Evolutionary conservation across 1,140 invertebrate species (phyloP).

Genomic region (Camponotus pennsylvanicus): DNA sequence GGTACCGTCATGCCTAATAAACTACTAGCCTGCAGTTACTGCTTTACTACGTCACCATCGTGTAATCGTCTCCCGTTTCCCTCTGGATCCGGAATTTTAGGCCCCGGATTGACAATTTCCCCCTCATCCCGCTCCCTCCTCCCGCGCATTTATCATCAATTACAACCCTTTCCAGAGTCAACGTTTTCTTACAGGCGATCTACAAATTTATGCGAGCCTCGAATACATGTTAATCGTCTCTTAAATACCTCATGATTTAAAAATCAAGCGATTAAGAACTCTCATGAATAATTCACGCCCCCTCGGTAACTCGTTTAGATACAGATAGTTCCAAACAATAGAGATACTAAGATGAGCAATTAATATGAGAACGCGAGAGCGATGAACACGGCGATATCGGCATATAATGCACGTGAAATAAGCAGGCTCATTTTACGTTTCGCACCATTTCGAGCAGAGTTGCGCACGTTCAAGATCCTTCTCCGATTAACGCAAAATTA

Average conservation of each 20-base stretch:
- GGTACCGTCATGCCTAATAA: slow-evolving; percentile 73
- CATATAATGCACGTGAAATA: too few relatives aligned
- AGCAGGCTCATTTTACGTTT: too few relatives aligned
- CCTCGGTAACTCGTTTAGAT: neutral
- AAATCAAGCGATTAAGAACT: neutral
- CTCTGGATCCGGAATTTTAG: slow-evolving; percentile 50
- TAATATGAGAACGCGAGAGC: neutral
- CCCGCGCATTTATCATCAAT: neutral
- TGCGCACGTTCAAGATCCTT: too few relatives aligned
- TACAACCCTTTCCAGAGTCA: neutral
- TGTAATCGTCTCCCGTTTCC: slow-evolving; percentile 38
- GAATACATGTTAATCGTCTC: too few relatives aligned
- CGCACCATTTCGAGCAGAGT: neutral
- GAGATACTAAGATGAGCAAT: neutral
- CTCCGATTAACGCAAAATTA: neutral
- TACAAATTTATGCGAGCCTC: slow-evolving; percentile 4
- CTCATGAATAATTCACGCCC: slow-evolving; percentile 21
- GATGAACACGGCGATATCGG: too few relatives aligned
- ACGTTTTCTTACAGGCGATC: neutral
- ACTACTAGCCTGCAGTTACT: slow-evolving; percentile 69
- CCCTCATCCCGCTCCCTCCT: too few relatives aligned
- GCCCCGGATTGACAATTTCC: neutral
- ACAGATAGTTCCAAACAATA: neutral
- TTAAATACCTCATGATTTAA: neutral
- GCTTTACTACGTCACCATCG: slow-evolving; percentile 39